Conservation (phyloP, 2,797 vertebrate species). For the Alectoris magna region DNA sequence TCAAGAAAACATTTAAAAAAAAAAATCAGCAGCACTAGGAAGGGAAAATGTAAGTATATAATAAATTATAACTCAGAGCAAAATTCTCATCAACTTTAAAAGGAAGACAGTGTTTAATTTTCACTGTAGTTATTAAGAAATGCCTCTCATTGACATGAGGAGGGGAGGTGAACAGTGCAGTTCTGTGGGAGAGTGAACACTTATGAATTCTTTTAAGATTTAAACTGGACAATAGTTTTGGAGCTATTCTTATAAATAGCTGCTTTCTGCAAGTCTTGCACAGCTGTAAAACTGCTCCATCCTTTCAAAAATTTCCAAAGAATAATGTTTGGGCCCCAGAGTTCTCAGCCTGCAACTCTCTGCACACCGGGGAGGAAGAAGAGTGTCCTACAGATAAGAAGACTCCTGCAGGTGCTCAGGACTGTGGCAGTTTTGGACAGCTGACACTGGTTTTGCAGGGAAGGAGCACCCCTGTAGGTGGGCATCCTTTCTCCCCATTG, state of each 20-base stretch:
- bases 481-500: neutral
- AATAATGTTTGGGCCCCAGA: neutral
- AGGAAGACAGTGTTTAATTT: conserved; percentile 50
- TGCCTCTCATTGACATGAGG: neutral
- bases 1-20: neutral
- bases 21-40: neutral
- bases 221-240: conserved; percentile 1
- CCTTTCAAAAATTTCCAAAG: neutral
- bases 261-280: conserved; percentile 31
- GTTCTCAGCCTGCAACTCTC: neutral
- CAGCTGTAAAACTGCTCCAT: neutral
- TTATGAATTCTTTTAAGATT: conserved; percentile 39
- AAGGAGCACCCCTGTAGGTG: rapidly evolving
- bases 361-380: neutral
- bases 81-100: conserved; percentile 30
- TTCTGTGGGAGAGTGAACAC: neutral
- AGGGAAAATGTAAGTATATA: conserved; percentile 46
- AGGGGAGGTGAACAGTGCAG: neutral
- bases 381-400: neutral
- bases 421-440: neutral
- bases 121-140: conserved; percentile 40
- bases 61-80: conserved; percentile 59
- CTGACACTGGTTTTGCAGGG: rapidly evolving
- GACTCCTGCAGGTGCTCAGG: neutral
- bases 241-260: conserved; percentile 25